These are phyloP conservation scores for Drosophila oshimai DNA, from an alignment of 1,140 invertebrate species.

Conservation along the genomic window DNA sequence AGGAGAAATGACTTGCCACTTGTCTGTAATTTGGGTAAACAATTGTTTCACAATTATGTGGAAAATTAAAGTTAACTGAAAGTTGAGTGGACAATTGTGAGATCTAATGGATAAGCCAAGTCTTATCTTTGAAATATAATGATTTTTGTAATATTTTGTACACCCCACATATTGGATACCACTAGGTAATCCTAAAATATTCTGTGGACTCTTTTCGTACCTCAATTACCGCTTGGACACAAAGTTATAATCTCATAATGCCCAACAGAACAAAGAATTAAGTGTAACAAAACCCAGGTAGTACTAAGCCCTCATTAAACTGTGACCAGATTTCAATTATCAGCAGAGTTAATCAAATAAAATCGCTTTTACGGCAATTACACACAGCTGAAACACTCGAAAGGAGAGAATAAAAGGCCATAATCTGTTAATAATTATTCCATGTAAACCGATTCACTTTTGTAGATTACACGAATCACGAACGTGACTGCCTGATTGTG, in stretches of 20 bases:
- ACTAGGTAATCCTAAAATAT: no score
- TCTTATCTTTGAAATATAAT: no score
- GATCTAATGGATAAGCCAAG: no score
- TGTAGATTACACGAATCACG: slow-evolving; percentile 31
- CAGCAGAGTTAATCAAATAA: slow-evolving; percentile 8
- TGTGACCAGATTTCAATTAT: slow-evolving; percentile 27
- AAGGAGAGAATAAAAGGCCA: slow-evolving; percentile 1
- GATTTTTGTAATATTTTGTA: no score
- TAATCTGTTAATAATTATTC: slow-evolving; percentile 43
- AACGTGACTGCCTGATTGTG: slow-evolving; percentile 21
- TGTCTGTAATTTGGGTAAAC: not conserved
- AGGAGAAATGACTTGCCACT: not conserved
- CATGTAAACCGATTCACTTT: slow-evolving; percentile 36
- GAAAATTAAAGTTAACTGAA: not conserved
- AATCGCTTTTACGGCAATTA: slow-evolving; percentile 27
- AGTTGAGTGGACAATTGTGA: not conserved
- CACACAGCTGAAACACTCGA: not conserved
- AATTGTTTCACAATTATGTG: no score
- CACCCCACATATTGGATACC: no score
- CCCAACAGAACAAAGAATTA: no score
- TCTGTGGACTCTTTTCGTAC: no score
- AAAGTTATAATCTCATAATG: no score
- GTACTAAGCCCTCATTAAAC: no score
- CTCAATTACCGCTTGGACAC: no score
- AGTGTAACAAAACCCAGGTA: no score